Conservation (phyloP, 2,113 vertebrate species). For the Taurulus bubalis region DNA sequence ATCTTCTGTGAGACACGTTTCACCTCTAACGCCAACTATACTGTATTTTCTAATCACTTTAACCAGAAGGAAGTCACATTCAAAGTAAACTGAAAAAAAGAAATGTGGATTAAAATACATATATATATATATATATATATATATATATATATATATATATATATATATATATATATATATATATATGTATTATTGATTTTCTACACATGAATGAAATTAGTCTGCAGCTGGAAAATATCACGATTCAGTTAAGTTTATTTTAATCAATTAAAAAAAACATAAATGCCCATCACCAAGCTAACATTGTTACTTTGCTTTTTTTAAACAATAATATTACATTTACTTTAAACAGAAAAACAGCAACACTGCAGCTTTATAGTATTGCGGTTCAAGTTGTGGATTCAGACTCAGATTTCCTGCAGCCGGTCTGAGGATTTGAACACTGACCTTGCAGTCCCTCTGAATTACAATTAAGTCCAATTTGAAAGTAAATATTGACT, state of each 20-base stretch:
- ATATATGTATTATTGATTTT: no score
- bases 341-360: neutral
- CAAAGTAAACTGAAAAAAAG: neutral
- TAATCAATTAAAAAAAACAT: neutral
- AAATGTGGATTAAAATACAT: no score
- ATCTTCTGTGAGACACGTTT: no score
- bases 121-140: no score
- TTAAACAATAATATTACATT: neutral
- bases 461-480: constrained; percentile 17
- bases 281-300: neutral
- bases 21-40: no score
- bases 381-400: no score
- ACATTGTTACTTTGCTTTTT: neutral
- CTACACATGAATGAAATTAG: neutral
- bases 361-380: neutral
- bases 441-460: constrained; percentile 4
- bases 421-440: constrained; percentile 3
- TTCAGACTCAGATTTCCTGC: neutral
- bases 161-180: no score
- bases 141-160: no score
- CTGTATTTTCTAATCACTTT: no score
- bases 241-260: neutral
- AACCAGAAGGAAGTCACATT: neutral
- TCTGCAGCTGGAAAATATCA: neutral
- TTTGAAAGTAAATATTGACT: constrained; percentile 8